A percentile compares a stretch with the other conserved stretches of the same genome.
Conservation (phyloP, 2,797 vertebrate species). For the Rhincodon typus region DNA sequence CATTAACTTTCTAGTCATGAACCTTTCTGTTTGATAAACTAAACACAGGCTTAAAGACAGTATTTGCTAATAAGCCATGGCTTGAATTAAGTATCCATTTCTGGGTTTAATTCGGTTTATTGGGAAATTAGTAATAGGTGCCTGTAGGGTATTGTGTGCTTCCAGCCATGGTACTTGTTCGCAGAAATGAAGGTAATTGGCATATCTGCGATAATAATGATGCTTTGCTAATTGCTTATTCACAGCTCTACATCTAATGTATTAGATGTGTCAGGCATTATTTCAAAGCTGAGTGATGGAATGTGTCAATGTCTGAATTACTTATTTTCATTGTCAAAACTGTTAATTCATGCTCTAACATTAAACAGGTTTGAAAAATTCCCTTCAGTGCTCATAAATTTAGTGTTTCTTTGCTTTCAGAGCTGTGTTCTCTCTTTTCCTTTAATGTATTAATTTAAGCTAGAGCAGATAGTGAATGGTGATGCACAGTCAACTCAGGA, state of each 20-base stretch:
- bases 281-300: background rate
- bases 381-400: background rate
- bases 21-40: background rate
- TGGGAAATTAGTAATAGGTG: background rate
- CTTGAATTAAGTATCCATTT: background rate
- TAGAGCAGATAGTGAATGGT: background rate
- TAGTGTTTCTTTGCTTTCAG: background rate
- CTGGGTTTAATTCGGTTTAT: background rate
- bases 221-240: slow-evolving; percentile 18
- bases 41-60: background rate
- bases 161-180: background rate
- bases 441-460: background rate
- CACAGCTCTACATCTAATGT: background rate
- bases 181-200: background rate
- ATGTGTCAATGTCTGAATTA: background rate
- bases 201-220: background rate
- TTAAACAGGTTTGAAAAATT: background rate
- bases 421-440: background rate
- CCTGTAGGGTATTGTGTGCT: background rate
- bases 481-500: background rate
- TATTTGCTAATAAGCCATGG: too few relatives aligned
- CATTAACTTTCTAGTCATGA: background rate
- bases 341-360: background rate
- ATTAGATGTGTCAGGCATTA: background rate
- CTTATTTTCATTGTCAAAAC: background rate